phyloP scores from a whole-genome alignment of 2,888 invertebrate genomes.

The Drosophila pseudotakahashii region DNA sequence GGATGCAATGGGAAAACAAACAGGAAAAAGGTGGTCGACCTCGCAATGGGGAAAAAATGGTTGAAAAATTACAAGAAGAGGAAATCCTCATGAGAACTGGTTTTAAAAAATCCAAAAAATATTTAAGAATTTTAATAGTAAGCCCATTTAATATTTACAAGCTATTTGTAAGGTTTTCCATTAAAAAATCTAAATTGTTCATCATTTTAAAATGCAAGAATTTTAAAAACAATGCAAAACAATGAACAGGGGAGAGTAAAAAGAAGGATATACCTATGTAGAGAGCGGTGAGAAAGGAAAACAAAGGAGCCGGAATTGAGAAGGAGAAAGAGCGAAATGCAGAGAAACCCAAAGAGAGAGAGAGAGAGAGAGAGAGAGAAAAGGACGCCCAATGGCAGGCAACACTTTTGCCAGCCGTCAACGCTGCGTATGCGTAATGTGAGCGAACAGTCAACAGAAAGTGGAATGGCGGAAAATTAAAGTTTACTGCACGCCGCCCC shows the following conservation, averaged over 20 bases:
- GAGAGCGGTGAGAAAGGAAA: slow-evolving; percentile 10
- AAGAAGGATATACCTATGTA: slow-evolving; percentile 21
- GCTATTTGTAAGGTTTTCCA: neutral
- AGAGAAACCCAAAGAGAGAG: slow-evolving; percentile 14
- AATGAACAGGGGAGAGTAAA: slow-evolving; percentile 18
- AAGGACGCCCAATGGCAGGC: slow-evolving; percentile 60
- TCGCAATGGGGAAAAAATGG: slow-evolving; percentile 15
- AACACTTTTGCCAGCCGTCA: slow-evolving; percentile 49
- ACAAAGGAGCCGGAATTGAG: slow-evolving; percentile 7
- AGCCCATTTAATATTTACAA: slow-evolving; percentile 6
- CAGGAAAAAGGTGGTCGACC: slow-evolving; percentile 72
- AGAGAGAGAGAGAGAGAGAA: slow-evolving; percentile 7
- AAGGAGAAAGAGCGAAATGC: neutral
- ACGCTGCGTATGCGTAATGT: slow-evolving; percentile 74
- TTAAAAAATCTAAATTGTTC: slow-evolving; percentile 1
- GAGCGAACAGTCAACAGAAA: slow-evolving; percentile 53
- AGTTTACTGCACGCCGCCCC: slow-evolving; percentile 43
- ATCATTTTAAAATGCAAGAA: neutral
- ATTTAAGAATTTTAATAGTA: neutral
- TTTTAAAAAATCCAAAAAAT: neutral
- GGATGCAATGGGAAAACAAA: slow-evolving; percentile 41
- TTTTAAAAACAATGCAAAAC: slow-evolving; percentile 48
- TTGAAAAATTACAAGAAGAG: neutral
- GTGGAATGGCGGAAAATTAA: slow-evolving; percentile 68
- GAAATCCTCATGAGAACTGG: neutral